Base-by-base conservation (phyloP, 1,140 invertebrate genomes). In the Vanessa tameamea region DNA sequence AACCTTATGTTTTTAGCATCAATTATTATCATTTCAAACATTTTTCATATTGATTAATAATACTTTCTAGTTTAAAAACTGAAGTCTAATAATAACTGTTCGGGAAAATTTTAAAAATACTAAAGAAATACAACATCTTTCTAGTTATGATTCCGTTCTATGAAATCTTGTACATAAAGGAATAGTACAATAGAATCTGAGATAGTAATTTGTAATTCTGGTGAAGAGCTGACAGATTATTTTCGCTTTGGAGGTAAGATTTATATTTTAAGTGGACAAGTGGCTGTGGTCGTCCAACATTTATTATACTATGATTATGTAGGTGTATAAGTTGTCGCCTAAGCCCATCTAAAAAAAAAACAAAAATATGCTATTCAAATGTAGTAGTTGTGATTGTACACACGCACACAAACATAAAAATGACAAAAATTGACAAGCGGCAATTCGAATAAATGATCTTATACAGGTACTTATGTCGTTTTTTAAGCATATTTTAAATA, bases 181-280 rank as follows among this genome's bases (percentile, higher is more conserved):
- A 47, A 47, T 43, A 57, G 67, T 23, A 69, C 70, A 65, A 65
- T 65, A 53, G 70, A 13, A 65, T 14, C 37, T 31, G 50, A 57
- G 20, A 4, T 65, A 31, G 51, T 72, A 50, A 43, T 72, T 72
- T 72, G 70, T 72, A 53, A 65, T 8, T 16, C n/a, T 57, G 16
- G 63, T 37, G 53, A 51, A 43, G 50, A 72, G 64, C 63, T 55
- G 70, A 72, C 31, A 65, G 51, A 72, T 72, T 72, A 47, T 72
- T 15, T 69, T 23, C 15, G 15, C 26, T 37, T 64, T 64, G 14
- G 9, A 50, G 64, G 14, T 50, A 51, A 31, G 7, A 66, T 31
- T 51, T 66, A 50, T 51, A 2, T 51, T 43, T 66, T 48, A 11
- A 37, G 31, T 37, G 57, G 57, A 61, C 57, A 37, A 9, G 16